phyloP scores from a whole-genome alignment of 2,113 vertebrate genomes.

The Chauna torquata region DNA sequence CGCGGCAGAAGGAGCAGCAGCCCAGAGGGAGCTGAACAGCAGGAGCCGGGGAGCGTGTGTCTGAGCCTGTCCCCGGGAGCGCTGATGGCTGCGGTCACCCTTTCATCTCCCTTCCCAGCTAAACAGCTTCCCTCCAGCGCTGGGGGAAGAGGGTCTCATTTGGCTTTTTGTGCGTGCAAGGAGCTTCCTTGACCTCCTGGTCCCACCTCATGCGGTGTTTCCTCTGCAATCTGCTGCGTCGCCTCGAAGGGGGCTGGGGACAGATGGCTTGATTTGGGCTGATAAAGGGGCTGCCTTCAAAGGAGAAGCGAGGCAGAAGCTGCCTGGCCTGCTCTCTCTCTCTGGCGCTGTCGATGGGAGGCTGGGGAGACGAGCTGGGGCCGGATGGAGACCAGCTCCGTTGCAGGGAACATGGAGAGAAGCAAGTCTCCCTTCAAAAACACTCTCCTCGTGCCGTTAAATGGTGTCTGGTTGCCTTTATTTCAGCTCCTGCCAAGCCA shows the following conservation, averaged over 20 bases:
- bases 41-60: fast-evolving
- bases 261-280: constrained; percentile 32
- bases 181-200: background rate
- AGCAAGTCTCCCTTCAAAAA: background rate
- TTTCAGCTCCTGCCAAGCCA: background rate
- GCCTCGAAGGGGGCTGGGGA: background rate
- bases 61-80: background rate
- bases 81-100: fast-evolving
- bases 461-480: background rate
- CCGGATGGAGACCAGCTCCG: background rate
- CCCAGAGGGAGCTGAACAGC: background rate
- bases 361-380: background rate
- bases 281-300: constrained; percentile 35
- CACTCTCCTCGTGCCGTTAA: background rate
- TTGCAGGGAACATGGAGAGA: background rate
- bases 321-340: background rate
- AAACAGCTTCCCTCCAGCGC: no score
- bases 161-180: background rate
- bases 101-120: background rate
- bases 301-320: background rate
- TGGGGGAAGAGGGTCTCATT: background rate
- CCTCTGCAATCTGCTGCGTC: background rate
- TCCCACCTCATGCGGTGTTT: background rate
- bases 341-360: background rate
- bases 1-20: background rate